Base-by-base conservation (phyloP, 2,797 vertebrate genomes). In the Acanthopagrus latus region DNA sequence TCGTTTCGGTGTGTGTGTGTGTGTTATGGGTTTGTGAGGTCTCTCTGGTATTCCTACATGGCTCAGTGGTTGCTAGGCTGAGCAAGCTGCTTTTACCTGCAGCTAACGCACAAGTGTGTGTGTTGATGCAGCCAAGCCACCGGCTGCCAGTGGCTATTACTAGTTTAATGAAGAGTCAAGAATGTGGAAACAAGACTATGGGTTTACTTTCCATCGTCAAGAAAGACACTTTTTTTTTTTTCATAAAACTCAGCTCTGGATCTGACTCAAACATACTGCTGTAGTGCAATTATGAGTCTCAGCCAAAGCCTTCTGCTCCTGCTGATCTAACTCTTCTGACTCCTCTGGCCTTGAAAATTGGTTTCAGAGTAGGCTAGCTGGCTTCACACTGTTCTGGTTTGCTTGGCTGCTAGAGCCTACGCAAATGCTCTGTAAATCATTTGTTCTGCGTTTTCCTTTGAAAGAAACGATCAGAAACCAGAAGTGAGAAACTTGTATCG, bases 1-100 rank as follows among this genome's bases (percentile, higher is more conserved):
- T 41, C 3, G 13, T 25, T 27, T 52, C 52, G 56, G 38, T 64
- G 50, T 58, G 56, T 85, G 38, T 64, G 50, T 57, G 21, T 57
- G 67, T 83, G 48, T 65, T 23, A 7, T 13, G 38, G 73, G 48
- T 59, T 66, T 85, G 67, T 59, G 76, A 84, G 82, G 23, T 76
- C 73, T 82, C 76, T 16, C 48, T 65, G 64, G 76, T 76, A 38
- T 80, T 85, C 29, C 55, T 70, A 16, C 76, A 75, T 57, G 67
- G 70, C 72, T 86, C 75, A 64, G 58, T 81, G 50, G 81, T 84
- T 89, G 79, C 78, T 70, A 51, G n/a, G 80, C 72, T 81, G 62
- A 87, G 64, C 54, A 51, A 29, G 44, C 67, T 78, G 60, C 48
- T 66, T 88, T 76, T 66, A 88, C 86, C 83, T 83, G 76, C 79